phyloP scores from a whole-genome alignment of 2,797 vertebrate genomes.

The Sebastiscus albofasciatus region DNA sequence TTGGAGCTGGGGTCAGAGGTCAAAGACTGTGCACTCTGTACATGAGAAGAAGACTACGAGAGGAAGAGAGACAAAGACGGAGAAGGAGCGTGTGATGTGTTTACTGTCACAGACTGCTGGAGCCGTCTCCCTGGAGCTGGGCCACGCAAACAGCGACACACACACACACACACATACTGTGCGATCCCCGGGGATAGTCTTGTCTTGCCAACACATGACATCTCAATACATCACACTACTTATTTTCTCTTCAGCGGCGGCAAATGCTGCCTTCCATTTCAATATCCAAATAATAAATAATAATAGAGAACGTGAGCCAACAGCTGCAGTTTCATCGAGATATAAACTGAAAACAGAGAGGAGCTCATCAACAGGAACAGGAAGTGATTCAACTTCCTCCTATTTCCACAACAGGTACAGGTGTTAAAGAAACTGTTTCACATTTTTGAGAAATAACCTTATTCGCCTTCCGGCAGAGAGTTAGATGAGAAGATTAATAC shows the following conservation, averaged over 20 bases:
- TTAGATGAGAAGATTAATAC: background rate
- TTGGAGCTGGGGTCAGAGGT: slow-evolving; percentile 34
- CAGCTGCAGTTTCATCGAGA: background rate
- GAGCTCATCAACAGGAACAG: background rate
- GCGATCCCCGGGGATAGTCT: slow-evolving; percentile 10
- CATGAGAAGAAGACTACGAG: slow-evolving; percentile 23
- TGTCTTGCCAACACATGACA: slow-evolving; percentile 59
- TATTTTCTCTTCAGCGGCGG: slow-evolving; percentile 17
- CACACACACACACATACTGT: background rate
- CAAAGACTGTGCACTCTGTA: slow-evolving; percentile 27
- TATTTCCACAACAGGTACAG: background rate
- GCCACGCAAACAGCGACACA: slow-evolving; percentile 28
- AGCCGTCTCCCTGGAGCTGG: slow-evolving; percentile 62
- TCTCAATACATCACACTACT: slow-evolving; percentile 38
- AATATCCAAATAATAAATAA: background rate
- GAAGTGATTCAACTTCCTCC: background rate
- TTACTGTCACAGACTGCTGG: slow-evolving; percentile 60
- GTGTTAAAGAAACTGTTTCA: background rate
- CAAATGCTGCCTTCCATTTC: background rate
- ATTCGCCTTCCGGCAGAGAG: background rate
- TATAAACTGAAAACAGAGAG: background rate
- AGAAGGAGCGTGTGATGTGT: slow-evolving; percentile 60
- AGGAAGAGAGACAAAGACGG: slow-evolving; percentile 21
- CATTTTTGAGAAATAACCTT: background rate
- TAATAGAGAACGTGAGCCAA: background rate